Evolutionary conservation across 2,113 vertebrate genomes (phyloP).

Genomic region (Prolemur simus): DNA sequence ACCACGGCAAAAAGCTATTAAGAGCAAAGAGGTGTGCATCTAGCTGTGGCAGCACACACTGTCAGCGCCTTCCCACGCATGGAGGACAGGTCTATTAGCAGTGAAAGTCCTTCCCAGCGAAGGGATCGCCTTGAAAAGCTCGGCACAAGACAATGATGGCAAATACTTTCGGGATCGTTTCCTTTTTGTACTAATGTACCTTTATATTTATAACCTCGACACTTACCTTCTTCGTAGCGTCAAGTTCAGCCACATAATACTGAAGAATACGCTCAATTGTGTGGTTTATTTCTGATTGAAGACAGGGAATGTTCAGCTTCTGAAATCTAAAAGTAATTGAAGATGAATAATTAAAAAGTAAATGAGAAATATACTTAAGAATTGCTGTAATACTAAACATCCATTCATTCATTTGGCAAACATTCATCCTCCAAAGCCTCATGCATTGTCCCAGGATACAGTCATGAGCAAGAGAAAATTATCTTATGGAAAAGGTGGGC

Average conservation of each 20-base stretch:
- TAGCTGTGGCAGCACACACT: not conserved
- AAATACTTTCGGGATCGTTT: not conserved
- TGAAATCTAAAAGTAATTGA: conserved; percentile 86
- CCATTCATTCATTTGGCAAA: not conserved
- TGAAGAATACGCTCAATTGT: conserved; percentile 84
- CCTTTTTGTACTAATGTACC: not conserved
- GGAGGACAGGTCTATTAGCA: too few relatives aligned
- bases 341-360: conserved; percentile 21
- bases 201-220: not conserved
- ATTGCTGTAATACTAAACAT: not conserved
- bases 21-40: not conserved
- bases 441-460: not conserved
- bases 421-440: not conserved
- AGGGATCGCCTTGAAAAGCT: not conserved
- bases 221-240: conserved; percentile 86
- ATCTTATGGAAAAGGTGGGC: not conserved
- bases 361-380: not conserved
- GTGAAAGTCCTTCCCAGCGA: not conserved
- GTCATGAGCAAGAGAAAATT: not conserved
- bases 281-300: conserved; percentile 81
- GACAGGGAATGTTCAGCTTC: conserved; percentile 88
- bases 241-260: conserved; percentile 86
- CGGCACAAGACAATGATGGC: too few relatives aligned
- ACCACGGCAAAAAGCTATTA: not conserved
- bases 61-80: not conserved